Conservation (phyloP, 2,797 vertebrate genomes). For the Galaxias olidus region DNA sequence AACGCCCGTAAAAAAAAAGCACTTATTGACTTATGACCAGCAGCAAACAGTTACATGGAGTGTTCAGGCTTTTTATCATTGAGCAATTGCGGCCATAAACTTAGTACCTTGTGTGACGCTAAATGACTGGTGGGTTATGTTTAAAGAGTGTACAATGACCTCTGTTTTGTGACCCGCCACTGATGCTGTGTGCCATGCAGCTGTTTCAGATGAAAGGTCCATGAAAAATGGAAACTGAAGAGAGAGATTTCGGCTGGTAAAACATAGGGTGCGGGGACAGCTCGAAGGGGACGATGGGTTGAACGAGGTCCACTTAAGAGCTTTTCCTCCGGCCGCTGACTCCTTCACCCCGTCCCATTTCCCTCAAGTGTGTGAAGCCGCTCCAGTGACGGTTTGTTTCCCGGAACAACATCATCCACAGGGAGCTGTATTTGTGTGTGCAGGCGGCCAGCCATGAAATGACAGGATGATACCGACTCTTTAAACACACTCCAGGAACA, state of each 20-base stretch:
- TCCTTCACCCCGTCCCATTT: slow-evolving; percentile 33
- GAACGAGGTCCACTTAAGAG: slow-evolving; percentile 16
- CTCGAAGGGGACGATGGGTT: background rate
- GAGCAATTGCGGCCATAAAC: slow-evolving; percentile 59
- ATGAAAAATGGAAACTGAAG: slow-evolving; percentile 4
- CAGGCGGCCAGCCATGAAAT: slow-evolving; percentile 66
- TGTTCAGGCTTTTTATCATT: slow-evolving; percentile 58
- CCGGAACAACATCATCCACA: slow-evolving; percentile 40
- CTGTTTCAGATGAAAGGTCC: slow-evolving; percentile 11
- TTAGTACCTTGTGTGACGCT: slow-evolving; percentile 43
- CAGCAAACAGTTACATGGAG: slow-evolving; percentile 53
- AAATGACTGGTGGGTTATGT: slow-evolving; percentile 39
- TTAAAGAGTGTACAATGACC: slow-evolving; percentile 24
- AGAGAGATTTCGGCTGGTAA: background rate
- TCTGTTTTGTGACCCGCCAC: slow-evolving; percentile 17
- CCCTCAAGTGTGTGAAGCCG: slow-evolving; percentile 48
- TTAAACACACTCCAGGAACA: slow-evolving; percentile 54
- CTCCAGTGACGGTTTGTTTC: slow-evolving; percentile 40
- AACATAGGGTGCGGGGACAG: background rate
- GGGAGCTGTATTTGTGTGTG: slow-evolving; percentile 55
- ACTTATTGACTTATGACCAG: slow-evolving; percentile 55
- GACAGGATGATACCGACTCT: slow-evolving; percentile 57
- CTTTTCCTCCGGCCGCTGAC: slow-evolving; percentile 33
- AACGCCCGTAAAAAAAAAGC: slow-evolving; percentile 31
- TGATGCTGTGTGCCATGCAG: slow-evolving; percentile 18